Evolutionary conservation across 1,140 invertebrate genomes (phyloP), one percentile per base, ranked within the genome.

Genomic region (Gryon sp.): DNA sequence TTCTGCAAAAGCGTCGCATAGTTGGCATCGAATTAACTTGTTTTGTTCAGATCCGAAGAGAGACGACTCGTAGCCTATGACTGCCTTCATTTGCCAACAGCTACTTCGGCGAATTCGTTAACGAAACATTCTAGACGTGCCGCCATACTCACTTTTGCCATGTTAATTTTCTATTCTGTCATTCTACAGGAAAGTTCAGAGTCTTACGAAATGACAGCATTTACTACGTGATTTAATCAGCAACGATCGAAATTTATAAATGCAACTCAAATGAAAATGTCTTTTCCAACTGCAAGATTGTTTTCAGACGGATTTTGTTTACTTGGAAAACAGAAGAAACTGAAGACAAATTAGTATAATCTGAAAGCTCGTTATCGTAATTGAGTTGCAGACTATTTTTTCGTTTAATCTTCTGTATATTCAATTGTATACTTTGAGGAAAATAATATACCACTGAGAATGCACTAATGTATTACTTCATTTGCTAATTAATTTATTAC

Each of bases 111-210:
- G 62, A 28, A 68, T 68, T 68, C 63, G 11, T 68, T 55, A 68
- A 68, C 48, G 40, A 68, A 68, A 55, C 50, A 68, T 68, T 68
- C 50, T n/a, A n/a, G n/a, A n/a, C n/a, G n/a, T n/a, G n/a, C n/a
- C n/a, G n/a, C n/a, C n/a, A n/a, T n/a, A n/a, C n/a, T n/a, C n/a
- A n/a, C n/a, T n/a, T n/a, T n/a, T n/a, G n/a, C n/a, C 1, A 8
- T 16, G 15, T 43, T 43, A 26, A 62, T 65, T 65, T 53, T 52
- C 12, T 46, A 43, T 30, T 65, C 24, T 32, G 16, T 11, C 1
- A 26, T 12, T 19, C n/a, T 5, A 11, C 12, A 20, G 19, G 19
- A 2, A 30, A 52, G 34, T 30, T 50, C 18, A 8, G 12, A 26
- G 41, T 18, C 30, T 2, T 20, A 57, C n/a, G n/a, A n/a, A 28